These are phyloP conservation scores for Caenorhabditis remanei DNA, from an alignment of 1,140 invertebrate genomes.

Conservation along the genomic window DNA sequence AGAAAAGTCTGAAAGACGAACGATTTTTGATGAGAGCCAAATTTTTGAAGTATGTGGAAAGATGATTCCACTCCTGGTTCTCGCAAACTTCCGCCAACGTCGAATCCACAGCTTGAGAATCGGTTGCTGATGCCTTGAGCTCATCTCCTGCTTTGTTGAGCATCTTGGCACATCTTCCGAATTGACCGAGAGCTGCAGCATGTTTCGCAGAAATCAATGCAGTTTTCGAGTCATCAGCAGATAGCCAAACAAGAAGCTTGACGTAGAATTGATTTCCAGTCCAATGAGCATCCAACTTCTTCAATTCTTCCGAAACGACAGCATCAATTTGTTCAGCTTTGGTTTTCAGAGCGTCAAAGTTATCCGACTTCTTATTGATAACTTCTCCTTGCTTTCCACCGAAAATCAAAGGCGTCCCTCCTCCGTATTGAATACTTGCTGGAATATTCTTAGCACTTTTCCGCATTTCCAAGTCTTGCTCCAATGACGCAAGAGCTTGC, in stretches of 20 bases:
- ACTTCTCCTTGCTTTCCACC: conserved; percentile 42
- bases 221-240: conserved; percentile 10
- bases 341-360: not conserved
- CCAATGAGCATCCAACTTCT: conserved; percentile 14
- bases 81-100: conserved; percentile 19
- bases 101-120: conserved; percentile 18
- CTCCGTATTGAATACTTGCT: conserved; percentile 1
- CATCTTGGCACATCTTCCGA: conserved; percentile 37
- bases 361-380: not conserved
- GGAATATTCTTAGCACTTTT: not conserved
- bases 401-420: conserved; percentile 11
- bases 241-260: conserved; percentile 28
- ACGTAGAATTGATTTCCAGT: conserved; percentile 22
- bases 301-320: conserved; percentile 1
- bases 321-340: conserved; percentile 5
- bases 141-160: conserved; percentile 36
- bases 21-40: conserved; percentile 29
- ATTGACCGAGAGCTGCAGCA: conserved; percentile 28
- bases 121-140: not conserved
- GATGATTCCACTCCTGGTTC: conserved; percentile 16
- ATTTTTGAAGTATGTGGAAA: conserved; percentile 27
- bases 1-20: not conserved
- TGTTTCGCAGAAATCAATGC: conserved; percentile 19
- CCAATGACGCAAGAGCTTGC: conserved; percentile 7
- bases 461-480: not conserved